Base-by-base conservation (phyloP, 2,113 vertebrate species). In the Notiomystis cincta region DNA sequence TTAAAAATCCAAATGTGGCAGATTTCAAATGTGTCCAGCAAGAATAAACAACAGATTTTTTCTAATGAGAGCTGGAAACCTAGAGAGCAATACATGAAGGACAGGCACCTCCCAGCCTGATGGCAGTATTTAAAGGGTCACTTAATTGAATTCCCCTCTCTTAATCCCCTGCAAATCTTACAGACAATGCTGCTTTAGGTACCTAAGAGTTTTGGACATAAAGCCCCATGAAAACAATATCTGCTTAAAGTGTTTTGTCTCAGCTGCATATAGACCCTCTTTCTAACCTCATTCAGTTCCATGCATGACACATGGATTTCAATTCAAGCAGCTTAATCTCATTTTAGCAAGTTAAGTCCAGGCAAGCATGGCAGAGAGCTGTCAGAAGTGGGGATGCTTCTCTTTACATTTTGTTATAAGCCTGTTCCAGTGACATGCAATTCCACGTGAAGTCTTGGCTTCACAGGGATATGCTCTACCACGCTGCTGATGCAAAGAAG, bases 301-400 rank as follows among this genome's bases (percentile, higher is more conserved):
- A 54, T 1, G 1, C 35, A 28, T 69, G 79, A 90, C 85, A 73
- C 15, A 28, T 3, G 86, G 73, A 91, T 93, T 90, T 93, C 54
- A 90, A 45, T 93, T 90, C 82, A 94, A 94, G 78, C 42, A 66
- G 30, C 22, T 81, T 90, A 80, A 96, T 71, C 79, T 93, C 76
- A 87, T 89, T 91, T 85, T 33, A 57, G 58, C 72, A 93, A 90
- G 10, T 65, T 65, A 80, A 77, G 10, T 44, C 58, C 33, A 88
- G 33, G 67, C 58, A 88, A 42, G 38, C 78, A 80, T 33, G 20
- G 58, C 64, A 85, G 66, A 94, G 42, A 71, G 62, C 71, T 90
- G 50, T 38, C 5, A 1, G 37, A 77, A 73, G 3, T 15, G 27
- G 42, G 19, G 35, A 37, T 54, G 60, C 17, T 61, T 73, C 58